A percentile compares a stretch with the other conserved stretches of the same genome.
phyloP scores from a whole-genome alignment of 2,797 vertebrate genomes.

The Xiphophorus birchmanni region DNA sequence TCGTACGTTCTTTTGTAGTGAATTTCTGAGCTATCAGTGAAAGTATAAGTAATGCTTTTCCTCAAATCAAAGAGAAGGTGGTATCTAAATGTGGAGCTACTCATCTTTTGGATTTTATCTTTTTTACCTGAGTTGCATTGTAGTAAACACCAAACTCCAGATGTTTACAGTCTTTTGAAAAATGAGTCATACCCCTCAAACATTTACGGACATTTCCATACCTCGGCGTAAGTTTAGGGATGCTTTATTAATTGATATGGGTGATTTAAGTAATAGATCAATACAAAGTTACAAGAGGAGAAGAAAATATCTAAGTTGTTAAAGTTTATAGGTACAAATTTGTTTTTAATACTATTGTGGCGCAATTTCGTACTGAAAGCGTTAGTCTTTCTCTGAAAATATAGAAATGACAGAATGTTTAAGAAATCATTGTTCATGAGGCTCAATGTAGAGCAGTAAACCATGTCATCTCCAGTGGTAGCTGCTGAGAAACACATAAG shows the following conservation, averaged over 20 bases:
- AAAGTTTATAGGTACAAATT: not conserved
- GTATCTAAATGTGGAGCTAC: not conserved
- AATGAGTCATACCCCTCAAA: not conserved
- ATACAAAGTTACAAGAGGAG: not conserved
- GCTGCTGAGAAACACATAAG: not conserved
- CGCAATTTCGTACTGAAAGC: not conserved
- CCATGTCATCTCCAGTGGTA: not conserved
- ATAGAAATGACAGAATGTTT: not conserved
- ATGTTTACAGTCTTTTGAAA: not conserved
- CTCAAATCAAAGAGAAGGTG: not conserved
- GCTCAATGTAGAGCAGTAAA: not conserved
- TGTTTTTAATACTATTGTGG: not conserved
- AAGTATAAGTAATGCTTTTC: not conserved
- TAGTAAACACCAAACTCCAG: not conserved
- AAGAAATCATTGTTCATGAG: not conserved
- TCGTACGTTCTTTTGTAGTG: not conserved
- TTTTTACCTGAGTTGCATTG: not conserved
- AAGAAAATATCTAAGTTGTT: not conserved
- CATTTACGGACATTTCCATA: not conserved
- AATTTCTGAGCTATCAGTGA: not conserved
- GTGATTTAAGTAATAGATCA: not conserved
- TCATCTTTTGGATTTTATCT: not conserved
- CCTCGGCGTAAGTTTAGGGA: not conserved
- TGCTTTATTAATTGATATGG: too few relatives aligned
- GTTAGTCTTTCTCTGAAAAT: not conserved